Conservation (phyloP, 2,797 vertebrate species). For the Cuculus canorus region DNA sequence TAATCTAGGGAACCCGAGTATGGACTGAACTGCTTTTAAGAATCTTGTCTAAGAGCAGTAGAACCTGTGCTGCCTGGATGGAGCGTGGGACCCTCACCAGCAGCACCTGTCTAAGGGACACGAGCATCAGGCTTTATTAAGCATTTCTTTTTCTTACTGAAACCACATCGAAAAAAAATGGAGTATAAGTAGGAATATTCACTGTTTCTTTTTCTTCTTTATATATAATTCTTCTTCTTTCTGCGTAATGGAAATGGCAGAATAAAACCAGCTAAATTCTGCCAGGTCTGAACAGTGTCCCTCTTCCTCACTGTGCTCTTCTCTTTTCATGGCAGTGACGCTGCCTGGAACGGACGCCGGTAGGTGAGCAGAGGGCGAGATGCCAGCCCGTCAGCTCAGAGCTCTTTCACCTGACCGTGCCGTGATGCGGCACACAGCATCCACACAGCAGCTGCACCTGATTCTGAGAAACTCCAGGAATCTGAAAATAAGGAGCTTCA, state of each 20-base stretch:
- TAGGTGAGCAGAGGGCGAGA: fast-evolving
- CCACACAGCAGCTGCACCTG: neutral
- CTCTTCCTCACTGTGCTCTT: fast-evolving
- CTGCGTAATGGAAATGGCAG: neutral
- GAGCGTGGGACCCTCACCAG: neutral
- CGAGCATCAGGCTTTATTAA: neutral
- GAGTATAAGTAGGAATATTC: neutral
- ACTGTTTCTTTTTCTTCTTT: neutral
- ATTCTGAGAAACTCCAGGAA: neutral
- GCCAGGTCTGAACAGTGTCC: neutral
- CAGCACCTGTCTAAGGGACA: neutral
- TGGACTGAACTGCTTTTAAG: neutral
- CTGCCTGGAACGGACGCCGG: neutral
- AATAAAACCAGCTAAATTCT: neutral
- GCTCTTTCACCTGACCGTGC: neutral
- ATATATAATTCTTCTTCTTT: neutral
- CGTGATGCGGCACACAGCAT: fast-evolving
- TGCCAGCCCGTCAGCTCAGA: neutral
- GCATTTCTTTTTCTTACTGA: neutral
- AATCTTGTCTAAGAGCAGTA: neutral
- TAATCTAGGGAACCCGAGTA: neutral
- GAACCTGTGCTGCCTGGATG: neutral
- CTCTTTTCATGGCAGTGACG: neutral
- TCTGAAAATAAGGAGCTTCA: neutral
- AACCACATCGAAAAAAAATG: neutral